Evolutionary conservation across 2,888 invertebrate genomes (phyloP).

Genomic region (Stenoptilia bipunctidactyla): DNA sequence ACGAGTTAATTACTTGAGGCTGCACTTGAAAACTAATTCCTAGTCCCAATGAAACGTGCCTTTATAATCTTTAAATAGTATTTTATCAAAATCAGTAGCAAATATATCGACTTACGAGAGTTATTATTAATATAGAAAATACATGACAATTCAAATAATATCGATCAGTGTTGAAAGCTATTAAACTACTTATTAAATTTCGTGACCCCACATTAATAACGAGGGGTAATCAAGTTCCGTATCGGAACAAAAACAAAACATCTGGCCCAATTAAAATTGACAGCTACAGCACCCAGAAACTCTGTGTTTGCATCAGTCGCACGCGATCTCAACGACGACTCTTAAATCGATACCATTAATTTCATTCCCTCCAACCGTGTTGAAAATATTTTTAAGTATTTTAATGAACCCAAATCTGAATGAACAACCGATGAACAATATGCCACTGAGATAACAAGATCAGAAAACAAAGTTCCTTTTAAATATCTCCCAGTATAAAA

Average conservation of each 20-base stretch:
- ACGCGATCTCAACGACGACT: constrained; percentile 50
- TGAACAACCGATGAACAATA: constrained; percentile 11
- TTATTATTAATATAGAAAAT: too few species aligned
- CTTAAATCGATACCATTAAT: constrained; percentile 63
- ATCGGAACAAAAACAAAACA: constrained; percentile 52
- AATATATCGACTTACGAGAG: too few species aligned
- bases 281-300: constrained; percentile 56
- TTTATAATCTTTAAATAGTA: too few species aligned
- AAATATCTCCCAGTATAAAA: too few species aligned
- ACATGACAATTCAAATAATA: too few species aligned
- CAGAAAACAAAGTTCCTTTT: not conserved
- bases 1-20: too few species aligned
- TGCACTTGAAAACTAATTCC: too few species aligned
- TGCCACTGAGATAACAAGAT: not conserved
- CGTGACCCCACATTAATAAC: constrained; percentile 57
- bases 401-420: constrained; percentile 30
- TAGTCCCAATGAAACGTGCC: too few species aligned
- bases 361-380: constrained; percentile 36
- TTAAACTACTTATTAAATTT: constrained; percentile 27
- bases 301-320: constrained; percentile 47
- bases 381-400: constrained; percentile 37
- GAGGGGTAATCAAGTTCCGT: constrained; percentile 39
- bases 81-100: too few species aligned
- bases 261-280: constrained; percentile 66
- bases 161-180: not conserved